Evolutionary conservation across 1,140 invertebrate genomes (phyloP).

Genomic region (Vollenhovia emeryi): DNA sequence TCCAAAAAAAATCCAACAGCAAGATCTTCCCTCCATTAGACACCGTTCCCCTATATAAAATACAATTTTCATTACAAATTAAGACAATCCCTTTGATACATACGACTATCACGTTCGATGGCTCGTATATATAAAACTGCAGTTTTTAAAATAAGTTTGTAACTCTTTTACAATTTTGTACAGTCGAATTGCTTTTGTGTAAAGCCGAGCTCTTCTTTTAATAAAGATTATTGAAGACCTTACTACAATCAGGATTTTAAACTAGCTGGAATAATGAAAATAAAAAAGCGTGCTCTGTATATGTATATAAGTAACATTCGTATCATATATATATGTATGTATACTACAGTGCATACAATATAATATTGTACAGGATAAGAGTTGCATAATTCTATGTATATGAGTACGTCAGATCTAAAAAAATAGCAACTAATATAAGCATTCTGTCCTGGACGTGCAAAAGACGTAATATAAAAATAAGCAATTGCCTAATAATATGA

Average conservation of each 20-base stretch:
- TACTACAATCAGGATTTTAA: constrained; percentile 42
- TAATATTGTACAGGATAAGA: constrained; percentile 39
- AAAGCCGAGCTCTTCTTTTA: constrained; percentile 31
- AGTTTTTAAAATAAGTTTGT: constrained; percentile 20
- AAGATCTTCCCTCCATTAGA: constrained; percentile 11
- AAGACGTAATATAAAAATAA: not conserved
- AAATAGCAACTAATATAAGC: constrained; percentile 32
- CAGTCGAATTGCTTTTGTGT: constrained; percentile 33
- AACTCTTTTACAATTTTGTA: constrained; percentile 50
- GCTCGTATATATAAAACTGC: not conserved
- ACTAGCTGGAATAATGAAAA: constrained; percentile 11
- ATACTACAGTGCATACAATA: constrained; percentile 50
- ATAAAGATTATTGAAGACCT: not conserved
- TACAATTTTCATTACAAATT: constrained; percentile 6
- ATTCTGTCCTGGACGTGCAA: not conserved
- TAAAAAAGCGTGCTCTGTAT: constrained; percentile 39
- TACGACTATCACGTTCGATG: not conserved
- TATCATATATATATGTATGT: constrained; percentile 40
- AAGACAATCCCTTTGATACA: not conserved
- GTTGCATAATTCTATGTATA: constrained; percentile 10
- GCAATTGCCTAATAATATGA: not conserved
- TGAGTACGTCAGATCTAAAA: not conserved
- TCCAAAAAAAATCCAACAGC: not conserved
- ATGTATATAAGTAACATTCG: constrained; percentile 32
- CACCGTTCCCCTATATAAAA: constrained; percentile 43